phyloP scores from a whole-genome alignment of 2,113 vertebrate genomes.

The Eulemur rufifrons region DNA sequence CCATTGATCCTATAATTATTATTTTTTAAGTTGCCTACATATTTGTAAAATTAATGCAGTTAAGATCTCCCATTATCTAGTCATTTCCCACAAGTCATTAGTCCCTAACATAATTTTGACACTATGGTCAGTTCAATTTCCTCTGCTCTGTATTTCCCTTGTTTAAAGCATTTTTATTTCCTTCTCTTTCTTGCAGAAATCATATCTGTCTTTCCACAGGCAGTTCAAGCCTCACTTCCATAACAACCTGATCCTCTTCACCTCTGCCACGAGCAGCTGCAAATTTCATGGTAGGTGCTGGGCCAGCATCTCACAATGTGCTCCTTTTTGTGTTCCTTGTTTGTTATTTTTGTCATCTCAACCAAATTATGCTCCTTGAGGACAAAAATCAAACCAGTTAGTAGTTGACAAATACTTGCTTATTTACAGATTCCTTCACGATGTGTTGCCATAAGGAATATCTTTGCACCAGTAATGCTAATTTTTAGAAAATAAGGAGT shows the following conservation, averaged over 20 bases:
- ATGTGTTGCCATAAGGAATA: neutral
- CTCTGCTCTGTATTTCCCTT: neutral
- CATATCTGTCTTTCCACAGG: neutral
- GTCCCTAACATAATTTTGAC: neutral
- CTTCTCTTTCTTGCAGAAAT: neutral
- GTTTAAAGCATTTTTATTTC: neutral
- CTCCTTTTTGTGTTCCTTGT: neutral
- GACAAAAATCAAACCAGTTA: neutral
- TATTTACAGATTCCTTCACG: neutral
- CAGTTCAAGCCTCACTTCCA: neutral
- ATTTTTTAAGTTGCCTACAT: neutral
- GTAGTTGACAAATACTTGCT: neutral
- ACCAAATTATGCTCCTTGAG: neutral
- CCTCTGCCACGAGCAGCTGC: neutral
- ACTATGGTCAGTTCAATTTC: neutral
- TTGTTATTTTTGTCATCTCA: neutral
- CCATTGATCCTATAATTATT: neutral
- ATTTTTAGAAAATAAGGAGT: neutral
- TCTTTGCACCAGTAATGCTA: neutral
- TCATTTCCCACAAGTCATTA: neutral
- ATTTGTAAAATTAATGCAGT: neutral
- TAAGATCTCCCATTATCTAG: neutral
- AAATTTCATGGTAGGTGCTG: neutral
- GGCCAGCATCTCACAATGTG: neutral
- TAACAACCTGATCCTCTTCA: accelerated